phyloP scores from a whole-genome alignment of 2,888 invertebrate species.

The Synergus umbraculus region DNA sequence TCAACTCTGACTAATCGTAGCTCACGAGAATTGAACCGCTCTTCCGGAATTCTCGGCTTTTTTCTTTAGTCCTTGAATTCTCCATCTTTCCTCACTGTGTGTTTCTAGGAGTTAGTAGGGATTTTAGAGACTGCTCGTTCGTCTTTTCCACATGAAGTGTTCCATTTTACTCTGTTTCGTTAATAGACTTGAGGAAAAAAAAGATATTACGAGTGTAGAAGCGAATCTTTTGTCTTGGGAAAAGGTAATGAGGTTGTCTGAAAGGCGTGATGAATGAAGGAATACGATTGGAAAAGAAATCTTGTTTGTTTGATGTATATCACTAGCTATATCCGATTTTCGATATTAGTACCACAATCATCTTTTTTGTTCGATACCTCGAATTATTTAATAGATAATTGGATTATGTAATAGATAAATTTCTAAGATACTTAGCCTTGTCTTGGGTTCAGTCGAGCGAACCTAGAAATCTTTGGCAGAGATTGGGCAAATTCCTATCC shows the following conservation, averaged over 20 bases:
- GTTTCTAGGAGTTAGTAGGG: neutral
- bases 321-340: no score
- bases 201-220: slow-evolving; percentile 17
- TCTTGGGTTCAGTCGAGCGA: slow-evolving; percentile 3
- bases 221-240: slow-evolving; percentile 7
- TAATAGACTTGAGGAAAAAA: slow-evolving; percentile 15
- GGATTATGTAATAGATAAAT: slow-evolving; percentile 9
- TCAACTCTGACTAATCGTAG: slow-evolving; percentile 58
- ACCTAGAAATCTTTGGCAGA: slow-evolving; percentile 32
- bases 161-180: slow-evolving; percentile 1
- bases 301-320: neutral
- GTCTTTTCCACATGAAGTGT: slow-evolving; percentile 14
- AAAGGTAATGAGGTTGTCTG: slow-evolving; percentile 21
- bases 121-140: slow-evolving; percentile 12
- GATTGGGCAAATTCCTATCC: slow-evolving; percentile 32
- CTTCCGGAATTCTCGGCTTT: neutral
- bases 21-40: slow-evolving; percentile 48
- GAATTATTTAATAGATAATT: neutral
- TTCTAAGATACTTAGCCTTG: slow-evolving; percentile 35
- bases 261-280: slow-evolving; percentile 29
- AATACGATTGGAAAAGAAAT: slow-evolving; percentile 16
- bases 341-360: no score
- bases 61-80: neutral
- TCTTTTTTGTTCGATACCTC: neutral
- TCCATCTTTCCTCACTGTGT: neutral